Conservation (phyloP, 2,797 vertebrate genomes). For the Cephalopachus bancanus region DNA sequence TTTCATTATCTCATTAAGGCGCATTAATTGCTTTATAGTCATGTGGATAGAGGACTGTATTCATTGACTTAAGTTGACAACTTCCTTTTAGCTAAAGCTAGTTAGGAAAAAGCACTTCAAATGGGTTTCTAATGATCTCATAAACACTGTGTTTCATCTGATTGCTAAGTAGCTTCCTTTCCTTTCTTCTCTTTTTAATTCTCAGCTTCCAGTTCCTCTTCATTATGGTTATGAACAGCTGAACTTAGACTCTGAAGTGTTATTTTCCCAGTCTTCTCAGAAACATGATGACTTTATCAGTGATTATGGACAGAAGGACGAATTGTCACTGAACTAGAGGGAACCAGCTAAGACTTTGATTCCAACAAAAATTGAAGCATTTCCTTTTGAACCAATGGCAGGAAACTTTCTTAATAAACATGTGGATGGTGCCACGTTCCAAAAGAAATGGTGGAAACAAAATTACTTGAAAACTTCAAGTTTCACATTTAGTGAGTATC, state of each 20-base stretch:
- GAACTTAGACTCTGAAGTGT: conserved; percentile 67
- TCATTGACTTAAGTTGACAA: conserved; percentile 77
- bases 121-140: conserved; percentile 78
- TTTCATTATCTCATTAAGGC: conserved; percentile 74
- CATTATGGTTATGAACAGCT: conserved; percentile 66
- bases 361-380: neutral
- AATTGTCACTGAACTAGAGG: neutral
- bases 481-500: neutral
- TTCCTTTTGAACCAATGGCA: conserved; percentile 27
- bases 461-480: conserved; percentile 34
- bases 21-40: conserved; percentile 72
- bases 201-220: conserved; percentile 71
- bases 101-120: conserved; percentile 79
- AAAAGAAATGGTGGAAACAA: conserved; percentile 23
- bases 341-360: conserved; percentile 30
- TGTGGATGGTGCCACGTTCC: neutral
- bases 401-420: conserved; percentile 24
- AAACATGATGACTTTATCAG: conserved; percentile 44
- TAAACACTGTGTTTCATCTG: conserved; percentile 77
- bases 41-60: conserved; percentile 52
- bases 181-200: conserved; percentile 77
- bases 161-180: conserved; percentile 79
- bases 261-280: conserved; percentile 28
- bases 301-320: conserved; percentile 37
- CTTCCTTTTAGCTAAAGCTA: conserved; percentile 77